phyloP scores from a whole-genome alignment of 1,140 invertebrate species.

The Drosophila setifemur region DNA sequence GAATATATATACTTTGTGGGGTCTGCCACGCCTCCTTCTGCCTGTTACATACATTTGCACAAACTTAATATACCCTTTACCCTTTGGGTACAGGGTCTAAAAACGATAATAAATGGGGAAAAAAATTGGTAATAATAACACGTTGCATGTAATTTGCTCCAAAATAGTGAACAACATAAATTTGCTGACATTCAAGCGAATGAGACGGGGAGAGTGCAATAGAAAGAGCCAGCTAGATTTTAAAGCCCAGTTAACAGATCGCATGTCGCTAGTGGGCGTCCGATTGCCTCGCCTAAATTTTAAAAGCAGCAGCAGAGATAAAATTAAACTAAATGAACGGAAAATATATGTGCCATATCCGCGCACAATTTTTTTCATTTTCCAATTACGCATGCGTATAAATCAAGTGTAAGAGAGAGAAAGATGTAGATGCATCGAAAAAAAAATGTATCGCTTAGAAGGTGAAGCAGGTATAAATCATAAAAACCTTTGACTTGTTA shows the following conservation, averaged over 20 bases:
- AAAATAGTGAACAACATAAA: conserved; percentile 81
- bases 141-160: conserved; percentile 76
- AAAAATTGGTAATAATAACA: conserved; percentile 7
- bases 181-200: conserved; percentile 24
- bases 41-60: too few species aligned
- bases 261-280: conserved; percentile 39
- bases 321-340: conserved; percentile 42
- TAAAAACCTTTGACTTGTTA: too few species aligned
- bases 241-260: conserved; percentile 22
- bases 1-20: too few species aligned
- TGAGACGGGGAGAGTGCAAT: too few species aligned
- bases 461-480: too few species aligned
- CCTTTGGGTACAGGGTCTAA: too few species aligned
- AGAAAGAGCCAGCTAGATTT: not conserved
- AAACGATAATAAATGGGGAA: not conserved
- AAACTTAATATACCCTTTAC: too few species aligned
- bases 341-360: not conserved
- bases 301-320: conserved; percentile 12
- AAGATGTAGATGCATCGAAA: conserved; percentile 16
- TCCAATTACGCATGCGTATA: conserved; percentile 29
- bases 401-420: conserved; percentile 7
- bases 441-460: not conserved
- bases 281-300: conserved; percentile 26
- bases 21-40: too few species aligned
- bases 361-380: not conserved